A percentile compares a stretch with the other conserved stretches of the same genome.
Conservation (phyloP, 2,888 invertebrate species). For the Tipula vernalis region DNA sequence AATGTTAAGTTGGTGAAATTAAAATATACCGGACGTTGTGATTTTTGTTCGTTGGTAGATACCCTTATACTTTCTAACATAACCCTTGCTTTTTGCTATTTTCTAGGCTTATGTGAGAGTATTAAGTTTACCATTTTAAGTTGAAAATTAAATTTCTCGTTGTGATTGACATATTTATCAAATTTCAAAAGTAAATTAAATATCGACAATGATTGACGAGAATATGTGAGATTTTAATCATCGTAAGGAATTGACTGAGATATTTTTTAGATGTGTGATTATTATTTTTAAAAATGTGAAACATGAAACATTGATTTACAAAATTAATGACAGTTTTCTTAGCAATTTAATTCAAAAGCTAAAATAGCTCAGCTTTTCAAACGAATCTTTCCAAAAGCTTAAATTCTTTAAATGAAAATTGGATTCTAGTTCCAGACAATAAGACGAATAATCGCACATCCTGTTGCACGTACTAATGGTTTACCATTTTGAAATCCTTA, state of each 20-base stretch:
- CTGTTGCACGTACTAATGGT: no score
- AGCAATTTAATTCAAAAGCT: no score
- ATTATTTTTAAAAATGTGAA: no score
- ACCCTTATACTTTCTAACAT: neutral
- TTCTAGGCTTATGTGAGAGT: neutral
- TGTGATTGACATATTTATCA: neutral
- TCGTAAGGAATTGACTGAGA: neutral
- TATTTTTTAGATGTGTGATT: neutral
- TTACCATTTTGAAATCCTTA: no score
- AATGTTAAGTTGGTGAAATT: neutral
- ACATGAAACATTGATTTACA: no score
- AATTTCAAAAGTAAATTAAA: neutral
- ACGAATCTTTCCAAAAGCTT: no score
- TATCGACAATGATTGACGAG: neutral
- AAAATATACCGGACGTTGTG: neutral
- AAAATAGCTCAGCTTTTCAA: no score
- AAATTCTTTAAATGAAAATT: no score
- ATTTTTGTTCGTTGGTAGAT: neutral
- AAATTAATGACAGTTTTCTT: no score
- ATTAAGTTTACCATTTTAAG: no score
- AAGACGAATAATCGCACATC: no score
- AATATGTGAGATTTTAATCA: neutral
- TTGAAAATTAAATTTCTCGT: neutral
- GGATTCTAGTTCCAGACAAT: no score
- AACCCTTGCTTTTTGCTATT: neutral